These are phyloP conservation scores for Montipora sp. DNA, from an alignment of 64 coral and sea anemone genomes.

Conservation along the genomic window DNA sequence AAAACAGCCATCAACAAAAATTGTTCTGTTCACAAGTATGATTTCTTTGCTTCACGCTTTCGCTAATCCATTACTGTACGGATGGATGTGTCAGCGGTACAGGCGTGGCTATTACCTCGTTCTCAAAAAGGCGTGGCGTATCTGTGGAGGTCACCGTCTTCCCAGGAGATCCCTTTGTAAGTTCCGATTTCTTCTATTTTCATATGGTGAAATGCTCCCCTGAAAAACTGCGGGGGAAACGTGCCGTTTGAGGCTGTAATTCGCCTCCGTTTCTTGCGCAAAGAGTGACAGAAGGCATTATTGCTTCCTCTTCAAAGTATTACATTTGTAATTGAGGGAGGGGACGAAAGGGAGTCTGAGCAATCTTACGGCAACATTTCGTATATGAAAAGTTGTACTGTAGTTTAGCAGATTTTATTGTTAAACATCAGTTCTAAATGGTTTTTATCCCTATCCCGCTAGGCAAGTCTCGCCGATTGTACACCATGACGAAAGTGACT, in stretches of 20 bases:
- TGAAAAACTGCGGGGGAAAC: too few relatives aligned
- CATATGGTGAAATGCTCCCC: neutral
- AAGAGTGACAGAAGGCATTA: too few relatives aligned
- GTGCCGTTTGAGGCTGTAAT: too few relatives aligned
- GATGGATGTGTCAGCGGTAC: conserved; percentile 87
- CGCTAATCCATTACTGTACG: conserved; percentile 88
- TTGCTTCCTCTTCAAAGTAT: too few relatives aligned
- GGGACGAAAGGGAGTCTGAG: neutral
- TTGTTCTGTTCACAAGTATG: conserved; percentile 69
- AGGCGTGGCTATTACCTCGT: conserved; percentile 68
- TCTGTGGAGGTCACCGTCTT: conserved; percentile 61
- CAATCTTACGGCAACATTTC: neutral
- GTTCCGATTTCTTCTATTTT: neutral
- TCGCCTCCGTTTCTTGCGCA: too few relatives aligned
- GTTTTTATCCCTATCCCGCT: too few relatives aligned
- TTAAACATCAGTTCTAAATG: neutral
- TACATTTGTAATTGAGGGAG: too few relatives aligned
- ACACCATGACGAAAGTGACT: neutral
- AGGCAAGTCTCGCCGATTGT: neutral
- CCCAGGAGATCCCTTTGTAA: conserved; percentile 51
- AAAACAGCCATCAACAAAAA: conserved; percentile 48
- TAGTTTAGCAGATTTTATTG: neutral
- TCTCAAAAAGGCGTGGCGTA: conserved; percentile 48
- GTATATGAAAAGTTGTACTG: too few relatives aligned
- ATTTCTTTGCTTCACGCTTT: conserved; percentile 86